Evolutionary conservation across 2,888 invertebrate species (phyloP).

Genomic region (Ptilodon capucinus): DNA sequence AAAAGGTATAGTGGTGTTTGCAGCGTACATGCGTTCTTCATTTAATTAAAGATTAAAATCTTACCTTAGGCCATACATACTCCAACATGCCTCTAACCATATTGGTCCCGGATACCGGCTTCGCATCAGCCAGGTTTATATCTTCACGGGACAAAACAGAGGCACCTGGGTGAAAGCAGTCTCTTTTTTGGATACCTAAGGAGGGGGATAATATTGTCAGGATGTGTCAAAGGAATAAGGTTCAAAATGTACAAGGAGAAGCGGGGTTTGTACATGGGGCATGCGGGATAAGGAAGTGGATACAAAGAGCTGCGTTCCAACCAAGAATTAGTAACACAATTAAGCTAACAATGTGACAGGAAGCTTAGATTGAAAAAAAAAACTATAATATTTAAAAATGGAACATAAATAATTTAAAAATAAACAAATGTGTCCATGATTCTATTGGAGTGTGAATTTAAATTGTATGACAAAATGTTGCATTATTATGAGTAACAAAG

Average conservation of each 20-base stretch:
- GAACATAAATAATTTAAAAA: too few relatives aligned
- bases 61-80: constrained; percentile 97
- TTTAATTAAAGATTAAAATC: constrained; percentile 8
- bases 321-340: constrained; percentile 71
- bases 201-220: constrained; percentile 49
- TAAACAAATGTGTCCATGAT: too few relatives aligned
- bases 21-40: background rate
- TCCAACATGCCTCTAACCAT: constrained; percentile 94
- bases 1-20: too few relatives aligned
- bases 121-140: constrained; percentile 82
- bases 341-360: constrained; percentile 10
- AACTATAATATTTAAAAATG: background rate
- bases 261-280: constrained; percentile 22
- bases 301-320: constrained; percentile 70
- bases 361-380: constrained; percentile 3
- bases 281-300: constrained; percentile 29
- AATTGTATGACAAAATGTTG: background rate
- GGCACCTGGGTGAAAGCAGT: constrained; percentile 96
- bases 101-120: constrained; percentile 86
- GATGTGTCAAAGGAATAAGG: constrained; percentile 37
- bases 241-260: constrained; percentile 22
- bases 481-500: background rate
- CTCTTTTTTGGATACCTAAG: constrained; percentile 85
- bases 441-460: too few relatives aligned
- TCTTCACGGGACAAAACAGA: constrained; percentile 86